phyloP scores from a whole-genome alignment of 2,888 invertebrate species.

The Cheilosia vernalis region DNA sequence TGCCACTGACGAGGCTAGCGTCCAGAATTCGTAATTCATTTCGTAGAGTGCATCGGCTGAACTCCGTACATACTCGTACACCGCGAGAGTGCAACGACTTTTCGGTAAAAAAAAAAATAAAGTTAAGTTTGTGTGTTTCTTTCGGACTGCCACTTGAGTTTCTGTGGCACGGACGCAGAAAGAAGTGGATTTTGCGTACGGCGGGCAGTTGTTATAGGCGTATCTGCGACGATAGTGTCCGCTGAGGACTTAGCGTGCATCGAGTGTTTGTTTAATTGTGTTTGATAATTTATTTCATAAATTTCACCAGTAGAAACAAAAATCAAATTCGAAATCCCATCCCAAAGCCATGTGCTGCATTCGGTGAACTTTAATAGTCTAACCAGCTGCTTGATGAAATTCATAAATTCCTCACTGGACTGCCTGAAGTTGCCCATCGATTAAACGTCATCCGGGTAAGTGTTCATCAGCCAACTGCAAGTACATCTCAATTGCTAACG shows the following conservation, averaged over 20 bases:
- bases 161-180: constrained; percentile 1
- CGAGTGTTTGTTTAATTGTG: constrained; percentile 19
- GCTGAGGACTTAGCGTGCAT: constrained; percentile 23
- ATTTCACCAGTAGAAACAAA: constrained; percentile 13
- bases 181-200: constrained; percentile 31
- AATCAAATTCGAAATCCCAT: background rate
- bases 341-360: background rate
- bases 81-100: constrained; percentile 64
- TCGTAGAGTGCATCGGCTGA: constrained; percentile 36
- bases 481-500: constrained; percentile 37
- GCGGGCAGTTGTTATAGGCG: constrained; percentile 16
- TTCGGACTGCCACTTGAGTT: constrained; percentile 25
- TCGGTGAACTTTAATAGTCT: constrained; percentile 21
- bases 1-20: constrained; percentile 23
- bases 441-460: constrained; percentile 57
- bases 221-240: background rate
- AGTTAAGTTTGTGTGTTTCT: constrained; percentile 1
- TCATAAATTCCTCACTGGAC: constrained; percentile 26
- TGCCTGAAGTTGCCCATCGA: constrained; percentile 18
- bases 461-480: constrained; percentile 34
- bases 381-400: constrained; percentile 7
- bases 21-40: constrained; percentile 47
- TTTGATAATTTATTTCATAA: constrained; percentile 30
- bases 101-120: constrained; percentile 23
- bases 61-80: constrained; percentile 11